Conservation (phyloP, 2,797 vertebrate species). For the Acanthiza pusilla region DNA sequence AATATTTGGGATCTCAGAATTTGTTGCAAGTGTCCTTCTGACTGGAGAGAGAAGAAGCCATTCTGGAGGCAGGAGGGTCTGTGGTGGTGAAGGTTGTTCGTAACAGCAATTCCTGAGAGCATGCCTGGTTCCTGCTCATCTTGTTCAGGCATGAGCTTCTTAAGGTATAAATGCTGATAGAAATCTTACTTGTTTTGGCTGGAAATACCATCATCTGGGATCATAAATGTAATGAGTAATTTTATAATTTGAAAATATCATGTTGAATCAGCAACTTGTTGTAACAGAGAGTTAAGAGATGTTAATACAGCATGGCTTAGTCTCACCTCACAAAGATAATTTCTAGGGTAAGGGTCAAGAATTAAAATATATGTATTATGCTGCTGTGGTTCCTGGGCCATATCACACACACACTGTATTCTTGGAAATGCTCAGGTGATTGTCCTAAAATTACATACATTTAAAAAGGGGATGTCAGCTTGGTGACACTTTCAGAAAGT, state of each 20-base stretch:
- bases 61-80: neutral
- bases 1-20: neutral
- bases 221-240: neutral
- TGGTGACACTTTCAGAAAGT: neutral
- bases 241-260: neutral
- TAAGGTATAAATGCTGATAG: neutral
- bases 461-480: neutral
- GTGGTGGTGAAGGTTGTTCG: neutral
- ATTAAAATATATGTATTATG: neutral
- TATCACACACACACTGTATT: neutral
- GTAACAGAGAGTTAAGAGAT: neutral
- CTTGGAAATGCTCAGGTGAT: neutral
- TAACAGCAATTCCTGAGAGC: neutral
- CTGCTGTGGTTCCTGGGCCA: neutral
- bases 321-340: neutral
- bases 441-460: neutral
- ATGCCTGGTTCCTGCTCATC: neutral
- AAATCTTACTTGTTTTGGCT: neutral
- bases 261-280: neutral
- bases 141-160: neutral
- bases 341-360: neutral
- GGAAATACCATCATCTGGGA: neutral
- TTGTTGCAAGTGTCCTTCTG: neutral
- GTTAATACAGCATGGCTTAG: neutral
- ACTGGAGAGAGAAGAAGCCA: neutral